Evolutionary conservation across 2,113 vertebrate genomes (phyloP).

Genomic region (Hydrolagus affinis): DNA sequence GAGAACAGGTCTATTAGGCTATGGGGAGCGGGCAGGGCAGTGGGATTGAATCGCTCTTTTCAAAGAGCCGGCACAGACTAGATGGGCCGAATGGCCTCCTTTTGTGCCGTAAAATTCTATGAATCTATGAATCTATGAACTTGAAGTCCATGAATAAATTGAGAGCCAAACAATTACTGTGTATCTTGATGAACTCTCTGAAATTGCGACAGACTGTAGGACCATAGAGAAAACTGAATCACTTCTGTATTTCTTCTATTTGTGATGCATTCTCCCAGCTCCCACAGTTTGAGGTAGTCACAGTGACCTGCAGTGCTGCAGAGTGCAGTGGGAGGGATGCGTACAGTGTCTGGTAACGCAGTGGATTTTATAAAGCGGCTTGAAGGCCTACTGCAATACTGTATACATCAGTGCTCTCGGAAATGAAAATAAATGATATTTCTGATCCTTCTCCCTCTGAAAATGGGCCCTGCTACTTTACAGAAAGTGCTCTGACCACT

Average conservation of each 20-base stretch:
- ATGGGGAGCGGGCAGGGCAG: too few relatives aligned
- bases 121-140: too few relatives aligned
- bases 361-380: not conserved
- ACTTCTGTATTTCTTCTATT: not conserved
- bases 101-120: too few relatives aligned
- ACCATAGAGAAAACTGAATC: not conserved
- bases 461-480: constrained; percentile 92
- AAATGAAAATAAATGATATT: constrained; percentile 79
- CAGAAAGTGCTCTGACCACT: constrained; percentile 95
- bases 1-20: too few relatives aligned
- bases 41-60: too few relatives aligned
- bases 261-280: not conserved
- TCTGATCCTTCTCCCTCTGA: constrained; percentile 75
- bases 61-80: too few relatives aligned
- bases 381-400: not conserved
- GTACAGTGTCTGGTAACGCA: not conserved
- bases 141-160: constrained; percentile 26
- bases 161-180: constrained; percentile 12
- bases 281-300: not conserved
- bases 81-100: too few relatives aligned
- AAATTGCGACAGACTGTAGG: constrained; percentile 1
- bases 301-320: not conserved
- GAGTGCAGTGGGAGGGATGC: not conserved
- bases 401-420: constrained; percentile 26
- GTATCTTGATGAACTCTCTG: constrained; percentile 13